Conservation (phyloP, 1,140 invertebrate species). For the Brachionus rotundiformis region DNA sequence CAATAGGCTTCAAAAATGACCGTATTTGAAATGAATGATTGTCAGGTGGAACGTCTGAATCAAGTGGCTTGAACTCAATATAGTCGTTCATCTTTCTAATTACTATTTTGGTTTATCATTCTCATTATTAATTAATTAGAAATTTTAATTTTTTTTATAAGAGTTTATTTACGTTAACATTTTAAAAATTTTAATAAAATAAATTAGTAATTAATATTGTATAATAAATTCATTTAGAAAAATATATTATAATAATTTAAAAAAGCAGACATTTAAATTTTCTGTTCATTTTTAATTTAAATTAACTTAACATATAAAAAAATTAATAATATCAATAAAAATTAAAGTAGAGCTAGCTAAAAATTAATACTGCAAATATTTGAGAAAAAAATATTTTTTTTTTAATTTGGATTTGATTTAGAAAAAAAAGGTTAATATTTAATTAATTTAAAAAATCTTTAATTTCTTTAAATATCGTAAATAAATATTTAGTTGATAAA, state of each 20-base stretch:
- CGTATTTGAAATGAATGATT: slow-evolving; percentile 38
- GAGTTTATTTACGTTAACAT: background rate
- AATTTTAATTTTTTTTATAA: background rate
- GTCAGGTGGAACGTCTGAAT: background rate
- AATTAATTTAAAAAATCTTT: no score
- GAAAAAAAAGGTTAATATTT: no score
- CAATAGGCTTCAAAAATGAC: slow-evolving; percentile 2
- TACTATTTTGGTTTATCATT: background rate
- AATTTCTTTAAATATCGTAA: no score
- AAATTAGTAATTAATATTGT: background rate
- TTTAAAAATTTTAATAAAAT: background rate
- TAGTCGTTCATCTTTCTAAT: background rate
- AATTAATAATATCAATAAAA: no score
- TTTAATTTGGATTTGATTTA: no score
- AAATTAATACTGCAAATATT: no score
- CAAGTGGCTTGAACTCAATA: background rate
- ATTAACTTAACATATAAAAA: background rate
- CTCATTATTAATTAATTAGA: background rate
- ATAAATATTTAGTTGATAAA: no score
- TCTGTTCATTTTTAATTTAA: background rate
- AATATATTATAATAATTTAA: background rate
- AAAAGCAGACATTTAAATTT: background rate
- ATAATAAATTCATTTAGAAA: background rate
- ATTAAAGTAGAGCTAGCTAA: no score
- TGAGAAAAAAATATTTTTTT: no score